phyloP scores from a whole-genome alignment of 2,888 invertebrate species.

The Heliconius erato region DNA sequence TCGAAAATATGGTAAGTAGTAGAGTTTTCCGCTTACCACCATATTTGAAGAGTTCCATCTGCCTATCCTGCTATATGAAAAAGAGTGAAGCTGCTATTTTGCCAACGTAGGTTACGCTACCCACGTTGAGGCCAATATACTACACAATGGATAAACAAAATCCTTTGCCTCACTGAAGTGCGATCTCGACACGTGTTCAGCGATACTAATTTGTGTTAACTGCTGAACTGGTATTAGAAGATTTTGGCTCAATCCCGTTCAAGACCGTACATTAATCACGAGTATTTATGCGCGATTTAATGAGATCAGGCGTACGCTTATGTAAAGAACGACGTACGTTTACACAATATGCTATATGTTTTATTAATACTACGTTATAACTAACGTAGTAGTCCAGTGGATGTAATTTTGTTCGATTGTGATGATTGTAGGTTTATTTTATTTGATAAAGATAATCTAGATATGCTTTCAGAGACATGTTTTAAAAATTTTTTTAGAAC shows the following conservation, averaged over 20 bases:
- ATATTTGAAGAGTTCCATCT: not conserved
- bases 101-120: not conserved
- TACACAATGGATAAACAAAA: conserved; percentile 30
- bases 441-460: not conserved
- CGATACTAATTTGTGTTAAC: conserved; percentile 65
- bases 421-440: not conserved
- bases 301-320: conserved; percentile 31
- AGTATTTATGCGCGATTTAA: conserved; percentile 43
- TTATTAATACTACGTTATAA: too few species aligned
- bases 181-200: conserved; percentile 70
- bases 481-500: not conserved
- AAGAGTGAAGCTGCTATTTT: not conserved
- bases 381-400: not conserved
- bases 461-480: not conserved
- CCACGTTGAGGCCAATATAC: not conserved
- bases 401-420: not conserved
- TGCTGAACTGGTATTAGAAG: conserved; percentile 56
- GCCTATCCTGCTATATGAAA: not conserved
- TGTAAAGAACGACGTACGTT: conserved; percentile 7
- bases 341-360: not conserved
- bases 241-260: conserved; percentile 54
- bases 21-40: too few species aligned
- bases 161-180: conserved; percentile 56
- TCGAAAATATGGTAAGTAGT: too few species aligned
- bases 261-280: conserved; percentile 51